Evolutionary conservation across 2,113 vertebrate species (phyloP).

Genomic region (Cromileptes altivelis): DNA sequence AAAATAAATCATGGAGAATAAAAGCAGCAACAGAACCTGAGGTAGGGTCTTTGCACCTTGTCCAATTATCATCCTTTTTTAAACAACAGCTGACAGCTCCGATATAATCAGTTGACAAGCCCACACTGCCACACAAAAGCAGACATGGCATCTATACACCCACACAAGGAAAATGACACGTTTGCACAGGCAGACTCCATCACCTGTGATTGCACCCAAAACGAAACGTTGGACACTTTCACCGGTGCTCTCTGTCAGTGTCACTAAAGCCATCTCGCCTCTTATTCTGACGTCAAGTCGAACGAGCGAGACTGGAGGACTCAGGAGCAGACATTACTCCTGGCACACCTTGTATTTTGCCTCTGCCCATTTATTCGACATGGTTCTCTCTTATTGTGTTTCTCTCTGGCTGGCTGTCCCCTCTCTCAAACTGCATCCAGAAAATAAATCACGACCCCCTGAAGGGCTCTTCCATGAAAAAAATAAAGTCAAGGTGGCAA

Average conservation of each 20-base stretch:
- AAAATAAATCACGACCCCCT: conserved; percentile 49
- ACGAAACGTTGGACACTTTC: not conserved
- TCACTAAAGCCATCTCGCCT: conserved; percentile 5
- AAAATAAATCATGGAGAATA: conserved; percentile 51
- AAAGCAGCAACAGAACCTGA: conserved; percentile 48
- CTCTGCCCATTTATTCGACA: conserved; percentile 42
- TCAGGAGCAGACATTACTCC: conserved; percentile 25
- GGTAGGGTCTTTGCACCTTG: conserved; percentile 44
- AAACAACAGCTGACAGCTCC: conserved; percentile 49
- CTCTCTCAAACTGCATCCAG: conserved; percentile 39
- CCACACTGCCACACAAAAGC: conserved; percentile 20
- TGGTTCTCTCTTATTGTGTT: conserved; percentile 48
- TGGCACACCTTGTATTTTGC: conserved; percentile 52
- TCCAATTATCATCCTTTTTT: conserved; percentile 63
- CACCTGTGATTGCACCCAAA: conserved; percentile 28
- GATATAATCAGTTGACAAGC: conserved; percentile 51
- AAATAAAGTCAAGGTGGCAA: conserved; percentile 1
- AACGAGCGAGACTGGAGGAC: not conserved
- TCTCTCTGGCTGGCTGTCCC: conserved; percentile 21
- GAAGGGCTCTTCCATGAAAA: conserved; percentile 27
- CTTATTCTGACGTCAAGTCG: conserved; percentile 5
- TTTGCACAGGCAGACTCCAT: conserved; percentile 30
- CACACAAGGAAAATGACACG: conserved; percentile 36
- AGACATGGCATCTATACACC: conserved; percentile 14
- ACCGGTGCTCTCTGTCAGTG: not conserved